Base-by-base conservation (phyloP, 2,888 invertebrate species). In the Frankliniella fusca region DNA sequence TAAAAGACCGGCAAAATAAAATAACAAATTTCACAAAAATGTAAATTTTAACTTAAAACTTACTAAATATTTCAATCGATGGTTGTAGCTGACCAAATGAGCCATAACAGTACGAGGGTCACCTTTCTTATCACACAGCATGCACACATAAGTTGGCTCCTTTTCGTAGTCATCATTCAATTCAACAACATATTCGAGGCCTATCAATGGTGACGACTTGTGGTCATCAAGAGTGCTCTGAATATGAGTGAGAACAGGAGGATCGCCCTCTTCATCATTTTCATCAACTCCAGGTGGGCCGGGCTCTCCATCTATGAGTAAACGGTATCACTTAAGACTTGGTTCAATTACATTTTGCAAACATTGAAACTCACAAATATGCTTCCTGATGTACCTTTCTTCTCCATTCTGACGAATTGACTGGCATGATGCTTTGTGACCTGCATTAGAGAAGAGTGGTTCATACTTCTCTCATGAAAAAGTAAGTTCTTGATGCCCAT, bases 111-210 rank as follows among this genome's bases (percentile, higher is more conserved):
- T 94, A 80, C 94, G 91, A 48, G 93, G 93, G 87, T 94, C 94
- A 70, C 95, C 94, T 85, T 93, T 92, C 88, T 94, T 95, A 86
- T 92, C 91, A 88, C 95, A 96, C 84, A 95, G 89, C 85, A 93
- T 90, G 88, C 95, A 96, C 81, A 93, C 90, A 88, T 95, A 95
- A 81, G 91, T 89, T 0, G 94, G 94, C 87, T 94, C 94, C 86
- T 91, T 90, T 84, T 92, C 91, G 11, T 90, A 88, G 85, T 92
- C 88, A 5, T 82, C 80, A 48, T 82, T 84, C 85, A 95, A 88
- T 88, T 95, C 95, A 80, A 95, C 87, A 81, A 95, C 89, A 88
- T 95, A 96, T 88, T 95, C 95, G 83, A 95, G 87, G n/a, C 95
- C 95, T 82, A 95, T 87, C 81, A 92, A 86, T 8, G 92, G 90